These are phyloP conservation scores for Drosophila erecta DNA, from an alignment of 1,140 invertebrate genomes.

Conservation along the genomic window DNA sequence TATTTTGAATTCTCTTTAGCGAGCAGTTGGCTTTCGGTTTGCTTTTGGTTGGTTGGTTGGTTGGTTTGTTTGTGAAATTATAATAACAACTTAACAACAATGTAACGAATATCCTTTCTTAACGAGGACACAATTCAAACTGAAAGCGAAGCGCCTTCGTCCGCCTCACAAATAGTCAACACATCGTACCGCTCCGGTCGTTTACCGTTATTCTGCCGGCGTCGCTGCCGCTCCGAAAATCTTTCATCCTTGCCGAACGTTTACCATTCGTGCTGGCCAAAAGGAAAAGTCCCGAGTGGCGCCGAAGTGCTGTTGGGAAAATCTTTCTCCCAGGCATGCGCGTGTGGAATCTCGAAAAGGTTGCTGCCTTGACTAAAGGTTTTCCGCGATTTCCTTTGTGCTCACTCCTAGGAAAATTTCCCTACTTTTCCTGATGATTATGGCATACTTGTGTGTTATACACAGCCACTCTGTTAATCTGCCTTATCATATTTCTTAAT, in stretches of 20 bases:
- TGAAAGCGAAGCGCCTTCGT: conserved; percentile 82
- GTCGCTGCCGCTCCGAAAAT: conserved; percentile 63
- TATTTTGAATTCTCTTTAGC: conserved; percentile 55
- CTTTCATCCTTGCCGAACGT: conserved; percentile 31
- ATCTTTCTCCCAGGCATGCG: conserved; percentile 66
- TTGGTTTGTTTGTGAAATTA: conserved; percentile 82
- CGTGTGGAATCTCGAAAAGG: conserved; percentile 50
- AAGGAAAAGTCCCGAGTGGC: conserved; percentile 9
- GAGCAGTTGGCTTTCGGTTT: conserved; percentile 57
- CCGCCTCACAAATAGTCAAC: conserved; percentile 83
- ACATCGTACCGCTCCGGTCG: conserved; percentile 57
- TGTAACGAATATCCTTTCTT: conserved; percentile 85
- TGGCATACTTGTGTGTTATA: conserved; percentile 49
- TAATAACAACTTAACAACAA: conserved; percentile 85
- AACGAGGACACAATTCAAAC: conserved; percentile 85
- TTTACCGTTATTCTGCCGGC: conserved; percentile 72
- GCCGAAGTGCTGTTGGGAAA: conserved; percentile 16
- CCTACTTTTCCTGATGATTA: conserved; percentile 30
- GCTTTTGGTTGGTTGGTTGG: conserved; percentile 58
- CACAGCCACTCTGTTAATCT: conserved; percentile 4
- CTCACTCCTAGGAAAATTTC: conserved; percentile 14
- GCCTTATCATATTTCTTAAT: neutral
- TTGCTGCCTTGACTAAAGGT: conserved; percentile 38
- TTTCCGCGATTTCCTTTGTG: neutral
- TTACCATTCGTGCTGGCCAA: conserved; percentile 18